Evolutionary conservation across 2,113 vertebrate species (phyloP).

Genomic region (Conger conger): DNA sequence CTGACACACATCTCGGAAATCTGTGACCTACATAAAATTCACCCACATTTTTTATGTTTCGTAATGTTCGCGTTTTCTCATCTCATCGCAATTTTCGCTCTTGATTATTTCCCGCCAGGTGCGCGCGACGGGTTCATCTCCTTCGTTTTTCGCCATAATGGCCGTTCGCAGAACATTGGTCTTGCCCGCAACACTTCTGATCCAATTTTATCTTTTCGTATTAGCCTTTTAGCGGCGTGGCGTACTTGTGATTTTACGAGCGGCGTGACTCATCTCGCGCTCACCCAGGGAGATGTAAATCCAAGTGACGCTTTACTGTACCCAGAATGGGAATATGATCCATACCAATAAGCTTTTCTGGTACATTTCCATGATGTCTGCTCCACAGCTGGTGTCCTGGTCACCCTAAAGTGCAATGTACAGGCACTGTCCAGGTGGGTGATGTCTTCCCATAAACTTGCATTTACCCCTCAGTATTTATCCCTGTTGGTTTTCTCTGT

Average conservation of each 20-base stretch:
- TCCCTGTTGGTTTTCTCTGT: no score
- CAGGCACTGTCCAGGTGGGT: no score
- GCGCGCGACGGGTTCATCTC: neutral
- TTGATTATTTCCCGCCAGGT: neutral
- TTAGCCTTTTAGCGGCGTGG: neutral
- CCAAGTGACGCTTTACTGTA: neutral
- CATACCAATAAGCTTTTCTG: no score
- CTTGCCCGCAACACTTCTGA: neutral
- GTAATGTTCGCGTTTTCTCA: neutral
- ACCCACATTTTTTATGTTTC: slow-evolving; percentile 17
- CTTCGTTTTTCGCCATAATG: neutral
- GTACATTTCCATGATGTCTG: neutral
- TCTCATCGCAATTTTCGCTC: neutral
- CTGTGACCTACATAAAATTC: slow-evolving; percentile 62
- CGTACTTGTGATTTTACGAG: neutral
- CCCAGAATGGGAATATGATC: no score
- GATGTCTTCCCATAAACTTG: no score
- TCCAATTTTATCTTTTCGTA: neutral
- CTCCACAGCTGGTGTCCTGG: neutral
- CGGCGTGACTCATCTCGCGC: neutral
- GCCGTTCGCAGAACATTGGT: neutral
- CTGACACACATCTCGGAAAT: slow-evolving; percentile 64
- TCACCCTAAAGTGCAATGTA: neutral
- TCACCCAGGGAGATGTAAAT: neutral
- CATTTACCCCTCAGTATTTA: no score